Evolutionary conservation across 2,113 vertebrate species (phyloP).

Genomic region (Pelecanus crispus): DNA sequence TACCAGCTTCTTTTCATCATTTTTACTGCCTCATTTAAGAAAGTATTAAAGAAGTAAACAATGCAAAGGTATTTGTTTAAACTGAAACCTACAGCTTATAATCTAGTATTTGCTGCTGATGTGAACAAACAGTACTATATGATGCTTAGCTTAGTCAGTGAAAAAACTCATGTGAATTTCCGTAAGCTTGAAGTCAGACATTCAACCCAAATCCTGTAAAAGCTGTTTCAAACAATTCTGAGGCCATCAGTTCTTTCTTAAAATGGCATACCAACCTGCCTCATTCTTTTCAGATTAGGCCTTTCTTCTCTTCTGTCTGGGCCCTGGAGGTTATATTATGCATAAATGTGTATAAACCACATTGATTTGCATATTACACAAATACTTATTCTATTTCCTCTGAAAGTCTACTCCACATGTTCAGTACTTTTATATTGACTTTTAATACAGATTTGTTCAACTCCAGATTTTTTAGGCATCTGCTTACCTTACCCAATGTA

Average conservation of each 20-base stretch:
- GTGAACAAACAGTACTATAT: not conserved
- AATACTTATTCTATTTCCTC: not conserved
- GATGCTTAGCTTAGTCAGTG: not conserved
- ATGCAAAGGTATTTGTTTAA: not conserved
- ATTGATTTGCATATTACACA: not conserved
- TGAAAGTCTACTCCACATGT: not conserved
- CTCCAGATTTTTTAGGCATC: not conserved
- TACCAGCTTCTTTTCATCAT: not conserved
- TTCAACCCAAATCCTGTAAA: not conserved
- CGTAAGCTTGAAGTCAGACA: not conserved
- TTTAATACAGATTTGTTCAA: not conserved
- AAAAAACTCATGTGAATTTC: not conserved
- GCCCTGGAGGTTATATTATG: not conserved
- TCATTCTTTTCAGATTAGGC: not conserved
- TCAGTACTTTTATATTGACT: not conserved
- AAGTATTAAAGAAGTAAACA: not conserved
- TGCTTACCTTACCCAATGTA: not conserved
- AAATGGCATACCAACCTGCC: not conserved
- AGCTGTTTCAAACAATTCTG: not conserved
- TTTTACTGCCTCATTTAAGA: not conserved
- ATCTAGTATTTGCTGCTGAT: not conserved
- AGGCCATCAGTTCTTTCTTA: not conserved
- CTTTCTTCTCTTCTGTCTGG: not conserved
- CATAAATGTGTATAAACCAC: not conserved
- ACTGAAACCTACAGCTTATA: not conserved